A percentile compares a stretch with the other conserved stretches of the same genome.
These are phyloP conservation scores for Synanthedon myopaeformis DNA, from an alignment of 2,888 invertebrate genomes.

Conservation along the genomic window DNA sequence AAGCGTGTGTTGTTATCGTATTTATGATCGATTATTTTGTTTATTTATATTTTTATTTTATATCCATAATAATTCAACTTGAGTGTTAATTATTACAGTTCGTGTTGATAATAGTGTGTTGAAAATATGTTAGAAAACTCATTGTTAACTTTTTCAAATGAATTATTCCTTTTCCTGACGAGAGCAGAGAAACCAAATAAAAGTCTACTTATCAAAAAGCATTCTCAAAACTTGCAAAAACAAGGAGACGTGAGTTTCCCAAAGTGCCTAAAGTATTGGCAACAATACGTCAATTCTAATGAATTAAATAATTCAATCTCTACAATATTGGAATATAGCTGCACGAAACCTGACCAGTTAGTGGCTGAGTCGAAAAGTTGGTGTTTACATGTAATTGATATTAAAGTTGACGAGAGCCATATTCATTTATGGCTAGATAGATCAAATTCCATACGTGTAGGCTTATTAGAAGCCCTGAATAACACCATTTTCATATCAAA, in stretches of 20 bases:
- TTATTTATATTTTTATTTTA: no score
- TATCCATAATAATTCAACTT: no score
- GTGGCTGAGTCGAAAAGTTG: slow-evolving; percentile 53
- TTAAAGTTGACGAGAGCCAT: slow-evolving; percentile 45
- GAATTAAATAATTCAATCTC: slow-evolving; percentile 11
- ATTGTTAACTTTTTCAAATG: slow-evolving; percentile 23
- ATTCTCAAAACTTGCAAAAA: slow-evolving; percentile 64
- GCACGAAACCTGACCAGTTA: slow-evolving; percentile 37
- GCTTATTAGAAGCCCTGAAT: slow-evolving; percentile 26
- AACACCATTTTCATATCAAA: slow-evolving; percentile 24
- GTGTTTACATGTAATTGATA: slow-evolving; percentile 51
- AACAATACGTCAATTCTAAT: slow-evolving; percentile 17
- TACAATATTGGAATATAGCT: slow-evolving; percentile 30
- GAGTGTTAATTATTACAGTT: no score
- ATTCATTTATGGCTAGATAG: slow-evolving; percentile 68
- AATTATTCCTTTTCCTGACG: slow-evolving; percentile 28
- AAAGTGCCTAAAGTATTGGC: slow-evolving; percentile 69
- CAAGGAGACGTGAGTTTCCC: slow-evolving; percentile 78
- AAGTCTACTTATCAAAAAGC: slow-evolving; percentile 63
- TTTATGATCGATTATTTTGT: no score
- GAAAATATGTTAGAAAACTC: slow-evolving; percentile 29
- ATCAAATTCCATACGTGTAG: slow-evolving; percentile 25
- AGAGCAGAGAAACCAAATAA: slow-evolving; percentile 11
- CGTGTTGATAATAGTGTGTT: no score
- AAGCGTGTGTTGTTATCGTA: no score